phyloP scores from a whole-genome alignment of 1,140 invertebrate species.

The Bicyclus anynana region DNA sequence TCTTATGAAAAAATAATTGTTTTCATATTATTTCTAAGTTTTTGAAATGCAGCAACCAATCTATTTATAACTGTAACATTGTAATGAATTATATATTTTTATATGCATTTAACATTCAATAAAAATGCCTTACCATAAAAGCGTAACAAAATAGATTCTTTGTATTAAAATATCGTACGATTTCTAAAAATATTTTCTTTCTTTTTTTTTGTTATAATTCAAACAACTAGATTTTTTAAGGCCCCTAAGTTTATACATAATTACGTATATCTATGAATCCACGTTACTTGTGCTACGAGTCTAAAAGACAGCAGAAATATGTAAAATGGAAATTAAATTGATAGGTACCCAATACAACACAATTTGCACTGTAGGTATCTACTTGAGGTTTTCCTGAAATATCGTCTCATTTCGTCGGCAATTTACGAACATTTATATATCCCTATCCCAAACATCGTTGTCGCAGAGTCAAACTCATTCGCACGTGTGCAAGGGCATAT shows the following conservation, averaged over 20 bases:
- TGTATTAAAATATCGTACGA: slow-evolving; percentile 58
- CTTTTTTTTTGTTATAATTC: slow-evolving; percentile 48
- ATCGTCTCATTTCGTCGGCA: too few species aligned
- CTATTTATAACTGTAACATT: slow-evolving; percentile 5
- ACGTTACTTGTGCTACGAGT: slow-evolving; percentile 43
- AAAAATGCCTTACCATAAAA: slow-evolving; percentile 56
- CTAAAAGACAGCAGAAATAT: slow-evolving; percentile 17
- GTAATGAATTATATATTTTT: slow-evolving; percentile 13
- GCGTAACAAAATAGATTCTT: slow-evolving; percentile 72
- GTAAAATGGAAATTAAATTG: not conserved
- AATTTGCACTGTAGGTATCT: not conserved
- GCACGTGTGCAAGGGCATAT: too few species aligned
- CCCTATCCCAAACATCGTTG: too few species aligned
- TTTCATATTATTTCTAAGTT: too few species aligned
- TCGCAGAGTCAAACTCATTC: too few species aligned
- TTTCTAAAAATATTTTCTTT: slow-evolving; percentile 60
- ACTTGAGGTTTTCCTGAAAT: too few species aligned
- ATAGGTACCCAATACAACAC: too few species aligned
- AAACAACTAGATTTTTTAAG: slow-evolving; percentile 52
- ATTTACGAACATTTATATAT: too few species aligned
- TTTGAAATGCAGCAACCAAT: not conserved
- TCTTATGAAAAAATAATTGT: too few species aligned
- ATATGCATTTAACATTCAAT: slow-evolving; percentile 42
- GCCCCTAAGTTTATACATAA: slow-evolving; percentile 61
- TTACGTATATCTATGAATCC: slow-evolving; percentile 60